phyloP scores from a whole-genome alignment of 37 sponge, comb jelly and placozoan genomes.

The Mnemiopsis leidyi region DNA sequence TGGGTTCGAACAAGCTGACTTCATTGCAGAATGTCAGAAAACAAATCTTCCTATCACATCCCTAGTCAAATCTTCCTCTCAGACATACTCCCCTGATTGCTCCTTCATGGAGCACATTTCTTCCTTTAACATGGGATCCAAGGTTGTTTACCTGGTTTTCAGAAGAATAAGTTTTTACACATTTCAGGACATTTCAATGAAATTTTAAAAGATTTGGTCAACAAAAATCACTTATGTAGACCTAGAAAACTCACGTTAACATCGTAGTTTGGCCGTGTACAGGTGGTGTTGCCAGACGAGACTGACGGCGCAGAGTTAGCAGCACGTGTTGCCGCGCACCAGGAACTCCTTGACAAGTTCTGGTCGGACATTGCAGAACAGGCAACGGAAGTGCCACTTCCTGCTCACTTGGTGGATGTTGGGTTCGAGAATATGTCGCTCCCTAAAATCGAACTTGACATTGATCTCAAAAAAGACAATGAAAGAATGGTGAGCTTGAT shows the following conservation, averaged over 20 bases:
- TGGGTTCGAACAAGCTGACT: conserved; percentile 44
- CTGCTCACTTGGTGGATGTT: conserved; percentile 2
- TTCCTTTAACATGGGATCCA: not conserved
- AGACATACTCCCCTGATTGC: not conserved
- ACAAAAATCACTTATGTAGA: too few relatives aligned
- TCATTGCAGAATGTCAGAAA: conserved; percentile 30
- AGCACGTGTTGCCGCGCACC: not conserved
- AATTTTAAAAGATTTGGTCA: too few relatives aligned
- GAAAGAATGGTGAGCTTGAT: conserved; percentile 39
- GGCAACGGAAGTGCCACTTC: conserved; percentile 22
- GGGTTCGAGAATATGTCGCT: conserved; percentile 37
- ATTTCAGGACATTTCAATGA: too few relatives aligned
- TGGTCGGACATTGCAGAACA: conserved; percentile 26
- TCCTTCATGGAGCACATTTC: conserved; percentile 38
- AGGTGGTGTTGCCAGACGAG: conserved; percentile 21
- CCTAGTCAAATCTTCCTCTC: not conserved
- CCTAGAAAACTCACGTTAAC: not conserved
- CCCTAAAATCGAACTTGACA: not conserved
- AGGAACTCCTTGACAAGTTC: conserved; percentile 47
- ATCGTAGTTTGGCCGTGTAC: not conserved
- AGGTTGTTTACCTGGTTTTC: too few relatives aligned
- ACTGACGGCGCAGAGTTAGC: not conserved
- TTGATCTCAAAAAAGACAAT: conserved; percentile 45
- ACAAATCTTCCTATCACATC: conserved; percentile 22
- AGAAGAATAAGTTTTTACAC: too few relatives aligned